phyloP scores from a whole-genome alignment of 2,797 vertebrate genomes.

The Smutsia temminckii region DNA sequence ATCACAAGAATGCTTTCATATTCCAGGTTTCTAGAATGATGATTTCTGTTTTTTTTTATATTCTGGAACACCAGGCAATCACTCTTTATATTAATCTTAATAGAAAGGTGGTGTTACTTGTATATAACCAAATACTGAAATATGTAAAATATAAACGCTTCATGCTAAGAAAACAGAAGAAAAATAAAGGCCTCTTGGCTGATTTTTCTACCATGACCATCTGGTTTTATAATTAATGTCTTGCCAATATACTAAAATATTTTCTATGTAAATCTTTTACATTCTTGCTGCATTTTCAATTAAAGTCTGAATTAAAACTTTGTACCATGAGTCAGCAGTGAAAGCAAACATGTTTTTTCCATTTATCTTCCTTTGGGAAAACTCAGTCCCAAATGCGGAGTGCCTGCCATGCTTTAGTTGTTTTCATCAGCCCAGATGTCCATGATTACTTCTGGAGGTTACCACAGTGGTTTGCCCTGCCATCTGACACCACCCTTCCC shows the following conservation, averaged over 20 bases:
- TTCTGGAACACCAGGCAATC: not conserved
- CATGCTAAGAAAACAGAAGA: slow-evolving; percentile 50
- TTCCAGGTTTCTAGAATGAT: not conserved
- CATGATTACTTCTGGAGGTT: slow-evolving; percentile 74
- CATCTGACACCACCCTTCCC: slow-evolving; percentile 75
- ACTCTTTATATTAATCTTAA: slow-evolving; percentile 33
- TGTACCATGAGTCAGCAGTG: slow-evolving; percentile 72
- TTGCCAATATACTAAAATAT: slow-evolving; percentile 72
- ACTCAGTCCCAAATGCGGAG: slow-evolving; percentile 55
- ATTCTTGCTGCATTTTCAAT: slow-evolving; percentile 61
- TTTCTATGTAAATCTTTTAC: slow-evolving; percentile 63
- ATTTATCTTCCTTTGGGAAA: slow-evolving; percentile 74
- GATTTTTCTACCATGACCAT: slow-evolving; percentile 67
- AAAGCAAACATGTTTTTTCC: slow-evolving; percentile 74
- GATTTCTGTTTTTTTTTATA: slow-evolving; percentile 12
- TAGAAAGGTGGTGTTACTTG: slow-evolving; percentile 22
- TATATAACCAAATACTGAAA: slow-evolving; percentile 37
- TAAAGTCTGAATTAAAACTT: slow-evolving; percentile 62
- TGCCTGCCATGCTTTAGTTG: slow-evolving; percentile 72
- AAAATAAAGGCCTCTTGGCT: slow-evolving; percentile 61
- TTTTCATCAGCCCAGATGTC: slow-evolving; percentile 79
- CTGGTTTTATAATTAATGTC: slow-evolving; percentile 77
- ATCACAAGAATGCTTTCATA: slow-evolving; percentile 63
- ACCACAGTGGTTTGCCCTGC: slow-evolving; percentile 71
- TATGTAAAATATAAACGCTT: slow-evolving; percentile 50